Percentiles rank a stretch among this genome's conserved stretches.
phyloP scores from a whole-genome alignment of 2,888 invertebrate genomes.

The Andrena flavipes region DNA sequence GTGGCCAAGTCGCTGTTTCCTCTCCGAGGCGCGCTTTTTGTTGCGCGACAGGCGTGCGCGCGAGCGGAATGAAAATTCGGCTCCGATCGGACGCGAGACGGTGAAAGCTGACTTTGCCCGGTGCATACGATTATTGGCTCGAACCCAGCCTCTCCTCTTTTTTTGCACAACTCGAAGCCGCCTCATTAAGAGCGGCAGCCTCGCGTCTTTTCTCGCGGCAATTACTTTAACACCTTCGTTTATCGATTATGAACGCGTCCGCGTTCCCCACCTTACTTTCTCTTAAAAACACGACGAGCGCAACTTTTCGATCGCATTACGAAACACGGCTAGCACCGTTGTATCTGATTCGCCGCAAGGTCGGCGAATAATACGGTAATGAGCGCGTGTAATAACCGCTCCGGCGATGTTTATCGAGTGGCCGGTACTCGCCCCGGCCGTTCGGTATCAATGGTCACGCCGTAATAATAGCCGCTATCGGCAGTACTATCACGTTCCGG shows the following conservation, averaged over 20 bases:
- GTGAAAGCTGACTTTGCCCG: conserved; percentile 38
- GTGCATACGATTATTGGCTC: conserved; percentile 15
- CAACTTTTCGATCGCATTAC: not conserved
- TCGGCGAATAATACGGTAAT: not conserved
- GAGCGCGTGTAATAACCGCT: conserved; percentile 9
- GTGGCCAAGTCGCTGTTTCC: conserved; percentile 60
- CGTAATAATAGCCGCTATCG: conserved; percentile 39
- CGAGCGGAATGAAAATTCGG: conserved; percentile 64
- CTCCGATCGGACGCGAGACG: conserved; percentile 18
- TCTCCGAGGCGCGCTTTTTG: conserved; percentile 58
- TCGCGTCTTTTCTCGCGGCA: not conserved
- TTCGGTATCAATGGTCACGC: conserved; percentile 31
- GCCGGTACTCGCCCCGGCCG: not conserved
- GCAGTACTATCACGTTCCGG: conserved; percentile 46
- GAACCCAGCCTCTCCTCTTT: not conserved
- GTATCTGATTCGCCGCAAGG: conserved; percentile 8
- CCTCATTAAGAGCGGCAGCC: conserved; percentile 9
- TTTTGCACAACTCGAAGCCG: not conserved
- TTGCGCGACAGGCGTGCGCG: conserved; percentile 45
- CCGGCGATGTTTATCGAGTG: conserved; percentile 33
- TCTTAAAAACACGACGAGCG: not conserved
- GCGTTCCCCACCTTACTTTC: conserved; percentile 18
- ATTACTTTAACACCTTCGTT: conserved; percentile 14
- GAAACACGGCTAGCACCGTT: not conserved
- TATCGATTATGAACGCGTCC: not conserved